Conservation (phyloP, 2,888 invertebrate species). For the Cataglyphis rosenhaueri region DNA sequence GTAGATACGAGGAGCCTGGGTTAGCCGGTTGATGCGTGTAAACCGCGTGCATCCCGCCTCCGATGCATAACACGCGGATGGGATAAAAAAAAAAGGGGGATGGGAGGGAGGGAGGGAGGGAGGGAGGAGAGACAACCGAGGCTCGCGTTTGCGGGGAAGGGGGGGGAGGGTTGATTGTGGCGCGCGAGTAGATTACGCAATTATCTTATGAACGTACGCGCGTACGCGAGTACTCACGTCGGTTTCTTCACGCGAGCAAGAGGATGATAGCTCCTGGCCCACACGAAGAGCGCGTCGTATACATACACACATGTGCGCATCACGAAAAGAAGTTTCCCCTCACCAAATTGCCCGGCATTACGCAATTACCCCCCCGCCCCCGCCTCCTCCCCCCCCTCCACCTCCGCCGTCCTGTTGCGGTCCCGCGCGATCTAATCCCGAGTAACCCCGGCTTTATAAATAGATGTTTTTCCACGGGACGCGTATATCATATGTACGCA, state of each 20-base stretch:
- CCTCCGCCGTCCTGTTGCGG: conserved; percentile 42
- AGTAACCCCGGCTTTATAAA: conserved; percentile 72
- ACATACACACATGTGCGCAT: conserved; percentile 29
- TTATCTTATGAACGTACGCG: conserved; percentile 80
- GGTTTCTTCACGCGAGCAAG: conserved; percentile 64
- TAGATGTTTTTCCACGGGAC: conserved; percentile 57
- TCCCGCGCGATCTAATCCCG: conserved; percentile 67
- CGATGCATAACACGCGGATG: conserved; percentile 35
- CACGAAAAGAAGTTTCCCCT: conserved; percentile 66
- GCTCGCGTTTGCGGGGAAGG: conserved; percentile 62
- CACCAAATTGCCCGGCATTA: conserved; percentile 78
- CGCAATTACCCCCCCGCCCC: conserved; percentile 73
- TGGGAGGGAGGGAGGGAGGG: neutral
- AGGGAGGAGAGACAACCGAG: conserved; percentile 22
- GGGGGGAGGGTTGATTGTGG: conserved; percentile 75
- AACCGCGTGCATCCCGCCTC: conserved; percentile 24
- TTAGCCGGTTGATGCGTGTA: conserved; percentile 32
- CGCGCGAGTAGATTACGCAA: conserved; percentile 80
- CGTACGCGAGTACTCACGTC: conserved; percentile 73
- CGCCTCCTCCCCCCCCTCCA: no score
- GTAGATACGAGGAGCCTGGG: conserved; percentile 8
- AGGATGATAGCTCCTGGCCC: conserved; percentile 72
- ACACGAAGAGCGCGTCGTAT: conserved; percentile 33
- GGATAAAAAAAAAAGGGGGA: neutral
- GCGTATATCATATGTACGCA: conserved; percentile 53